These are phyloP conservation scores for Papio anubis DNA, from an alignment of 2,113 vertebrate genomes.

Conservation along the genomic window DNA sequence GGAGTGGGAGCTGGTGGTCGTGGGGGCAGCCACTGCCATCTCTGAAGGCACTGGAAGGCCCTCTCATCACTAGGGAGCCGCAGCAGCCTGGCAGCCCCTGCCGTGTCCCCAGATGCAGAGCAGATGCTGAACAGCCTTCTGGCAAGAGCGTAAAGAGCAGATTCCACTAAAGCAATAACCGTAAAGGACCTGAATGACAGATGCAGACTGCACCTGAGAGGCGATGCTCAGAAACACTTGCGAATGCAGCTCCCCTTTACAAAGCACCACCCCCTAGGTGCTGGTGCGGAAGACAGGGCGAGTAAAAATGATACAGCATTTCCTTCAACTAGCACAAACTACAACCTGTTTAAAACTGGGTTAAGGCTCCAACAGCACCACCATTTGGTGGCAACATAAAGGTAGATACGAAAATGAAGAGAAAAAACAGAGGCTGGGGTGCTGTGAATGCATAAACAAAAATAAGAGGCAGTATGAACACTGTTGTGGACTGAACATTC, in stretches of 20 bases:
- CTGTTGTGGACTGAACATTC: fast-evolving
- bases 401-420: fast-evolving
- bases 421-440: fast-evolving
- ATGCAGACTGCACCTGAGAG: fast-evolving
- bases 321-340: neutral
- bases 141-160: fast-evolving
- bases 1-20: too few relatives aligned
- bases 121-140: neutral
- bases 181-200: fast-evolving
- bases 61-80: fast-evolving
- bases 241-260: fast-evolving
- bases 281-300: fast-evolving
- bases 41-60: fast-evolving
- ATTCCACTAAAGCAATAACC: fast-evolving
- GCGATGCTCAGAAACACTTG: too few relatives aligned
- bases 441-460: fast-evolving
- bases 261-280: fast-evolving
- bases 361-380: neutral
- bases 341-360: neutral
- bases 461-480: neutral
- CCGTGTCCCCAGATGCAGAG: neutral
- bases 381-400: neutral
- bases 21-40: too few relatives aligned
- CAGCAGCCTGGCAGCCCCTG: fast-evolving
- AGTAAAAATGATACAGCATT: fast-evolving